Base-by-base conservation (phyloP, 2,113 vertebrate genomes). In the Thalassarche chlororhynchos region DNA sequence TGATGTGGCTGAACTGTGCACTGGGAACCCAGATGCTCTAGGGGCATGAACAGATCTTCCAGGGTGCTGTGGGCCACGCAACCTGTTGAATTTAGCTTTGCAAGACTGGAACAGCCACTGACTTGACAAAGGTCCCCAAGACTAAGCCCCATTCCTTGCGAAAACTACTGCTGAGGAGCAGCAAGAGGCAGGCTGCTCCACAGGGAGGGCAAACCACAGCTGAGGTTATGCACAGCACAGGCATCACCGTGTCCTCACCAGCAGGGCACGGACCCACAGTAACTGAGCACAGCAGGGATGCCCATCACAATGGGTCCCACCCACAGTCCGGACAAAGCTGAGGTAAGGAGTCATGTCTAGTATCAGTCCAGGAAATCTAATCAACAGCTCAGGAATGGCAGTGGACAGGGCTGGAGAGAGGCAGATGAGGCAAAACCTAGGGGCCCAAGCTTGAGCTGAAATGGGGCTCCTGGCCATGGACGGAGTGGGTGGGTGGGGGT, bases 181-280 rank as follows among this genome's bases (percentile, higher is more conserved):
- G 46, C 52, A 58, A 55, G 26, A 74, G 51, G 34, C 65, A 74
- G 36, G 65, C 55, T 75, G 64, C 14, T 76, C 16, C 57, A 14
- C 12, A 34, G 25, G 17, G 32, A 55, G 44, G 32, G 31, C 44
- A 57, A 84, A 74, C 34, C 17, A 84, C 72, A 49, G 54, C 44
- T 46, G 34, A 46, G 31, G 34, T 60, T 36, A 20, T 0, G 0
- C 14, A 21, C n/a, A 38, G 61, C 23, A 25, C 57, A 42, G 47
- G 26, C 40, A 52, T 9, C 25, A 6, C 68, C 5, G 1, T 26
- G 36, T 28, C 51, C 24, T 38, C 70, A 17, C 10, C 40, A 26
- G 28, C 34, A 13, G 34, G 21, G 10, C 17, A 42, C 72, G 58
- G 14, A 49, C 10, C 15, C 49, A 28, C 25, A 17, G 20, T 1